phyloP scores from a whole-genome alignment of 2,113 vertebrate genomes.

The Epinephelus fuscoguttatus region DNA sequence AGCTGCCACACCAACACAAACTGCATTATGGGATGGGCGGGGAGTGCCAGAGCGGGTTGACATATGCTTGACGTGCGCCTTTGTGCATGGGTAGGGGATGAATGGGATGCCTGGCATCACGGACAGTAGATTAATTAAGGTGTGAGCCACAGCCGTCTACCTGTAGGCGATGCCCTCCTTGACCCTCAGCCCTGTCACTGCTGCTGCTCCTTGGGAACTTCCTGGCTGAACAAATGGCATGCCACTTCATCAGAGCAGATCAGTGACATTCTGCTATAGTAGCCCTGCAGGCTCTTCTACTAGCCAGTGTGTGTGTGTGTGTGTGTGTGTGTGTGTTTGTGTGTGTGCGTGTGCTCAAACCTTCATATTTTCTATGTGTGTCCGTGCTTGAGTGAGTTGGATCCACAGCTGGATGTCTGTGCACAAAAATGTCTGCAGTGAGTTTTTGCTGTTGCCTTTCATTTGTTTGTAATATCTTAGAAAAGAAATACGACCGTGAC shows the following conservation, averaged over 20 bases:
- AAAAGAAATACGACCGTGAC: too few relatives aligned
- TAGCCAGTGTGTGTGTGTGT: slow-evolving; percentile 29
- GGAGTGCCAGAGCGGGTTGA: slow-evolving; percentile 79
- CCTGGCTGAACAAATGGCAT: slow-evolving; percentile 72
- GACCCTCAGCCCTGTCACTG: slow-evolving; percentile 61
- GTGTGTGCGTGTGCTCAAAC: neutral
- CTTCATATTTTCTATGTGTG: neutral
- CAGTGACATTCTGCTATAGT: slow-evolving; percentile 78
- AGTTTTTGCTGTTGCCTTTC: neutral
- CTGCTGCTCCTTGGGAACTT: slow-evolving; percentile 66
- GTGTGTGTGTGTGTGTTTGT: neutral
- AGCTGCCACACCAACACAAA: slow-evolving; percentile 85
- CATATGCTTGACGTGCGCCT: slow-evolving; percentile 80
- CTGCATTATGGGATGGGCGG: slow-evolving; percentile 85
- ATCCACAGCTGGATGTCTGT: neutral
- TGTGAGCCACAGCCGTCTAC: slow-evolving; percentile 64
- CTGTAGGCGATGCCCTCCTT: slow-evolving; percentile 73
- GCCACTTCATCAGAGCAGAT: slow-evolving; percentile 76
- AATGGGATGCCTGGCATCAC: slow-evolving; percentile 53
- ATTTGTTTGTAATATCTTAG: neutral
- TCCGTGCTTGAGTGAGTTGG: neutral
- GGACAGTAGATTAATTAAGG: slow-evolving; percentile 76
- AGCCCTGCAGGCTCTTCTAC: slow-evolving; percentile 62
- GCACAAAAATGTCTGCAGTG: neutral
- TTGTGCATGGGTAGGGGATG: slow-evolving; percentile 53